Base-by-base conservation (phyloP, 2,888 invertebrate genomes). In the Sarcophaga variegata region DNA sequence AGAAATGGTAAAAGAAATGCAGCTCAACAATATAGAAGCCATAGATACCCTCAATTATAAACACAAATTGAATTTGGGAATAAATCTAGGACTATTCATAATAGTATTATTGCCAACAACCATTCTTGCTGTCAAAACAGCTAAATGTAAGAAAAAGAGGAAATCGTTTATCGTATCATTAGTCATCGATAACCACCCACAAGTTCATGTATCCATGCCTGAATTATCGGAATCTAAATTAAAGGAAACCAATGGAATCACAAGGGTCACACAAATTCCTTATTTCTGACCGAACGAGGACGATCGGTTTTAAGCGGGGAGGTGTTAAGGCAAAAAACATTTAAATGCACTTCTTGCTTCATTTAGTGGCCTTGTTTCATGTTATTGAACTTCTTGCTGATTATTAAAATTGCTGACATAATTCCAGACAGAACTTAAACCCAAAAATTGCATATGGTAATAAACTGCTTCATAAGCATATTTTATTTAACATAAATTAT, bases 211-310 rank as follows among this genome's bases (percentile, higher is more conserved):
- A 72, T 80, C 72, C 49, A 80, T 71, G 72, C 72, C 80, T 8
- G 80, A 80, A 80, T n/a, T 67, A 45, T 66, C 80, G 1, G 80
- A 72, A 10, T 20, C 17, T 0, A 64, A 12, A 20, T 72, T 45
- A 64, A 17, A 20, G 12, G 69, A 77, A 37, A 37, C 67, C 20
- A 20, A 27, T 20, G 8, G 45, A 12, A 77, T 77, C 59, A 69
- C 60, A 20, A 67, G 59, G 27, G 59, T 67, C 11, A 25, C 64
- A 27, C n/a, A 70, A 25, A 70, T 79, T 27, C 63, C 71, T 47
- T 71, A 79, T 54, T 71, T 71, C 27, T 79, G 20, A 79, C 54
- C 49, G 79, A 78, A 62, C 78, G 69, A 67, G 62, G 69, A 70
- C 62, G 69, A n/a, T 78, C 69, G 47, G 54, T 14, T 63, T 79